A percentile compares a stretch with the other conserved stretches of the same genome.
Conservation (phyloP, 2,113 vertebrate species). For the Archilochus colubris region DNA sequence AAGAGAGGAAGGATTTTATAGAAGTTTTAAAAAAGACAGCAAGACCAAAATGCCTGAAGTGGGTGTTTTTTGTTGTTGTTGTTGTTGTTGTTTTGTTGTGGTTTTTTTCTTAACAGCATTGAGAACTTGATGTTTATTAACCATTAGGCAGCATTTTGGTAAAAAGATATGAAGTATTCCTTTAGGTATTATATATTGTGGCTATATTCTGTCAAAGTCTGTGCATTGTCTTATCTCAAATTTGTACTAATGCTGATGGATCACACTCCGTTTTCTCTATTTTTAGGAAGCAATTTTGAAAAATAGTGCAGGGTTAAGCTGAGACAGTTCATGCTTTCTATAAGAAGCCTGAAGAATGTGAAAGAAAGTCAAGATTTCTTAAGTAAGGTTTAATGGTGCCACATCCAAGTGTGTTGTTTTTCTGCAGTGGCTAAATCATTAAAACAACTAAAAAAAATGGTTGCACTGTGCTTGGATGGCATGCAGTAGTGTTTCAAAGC, state of each 20-base stretch:
- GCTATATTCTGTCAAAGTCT: not conserved
- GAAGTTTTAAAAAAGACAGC: not conserved
- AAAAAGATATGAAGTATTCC: not conserved
- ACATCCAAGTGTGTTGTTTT: constrained; percentile 15
- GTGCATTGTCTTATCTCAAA: not conserved
- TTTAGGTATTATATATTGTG: not conserved
- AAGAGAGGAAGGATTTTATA: not conserved
- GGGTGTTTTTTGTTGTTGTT: not conserved
- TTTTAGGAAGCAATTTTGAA: constrained; percentile 41
- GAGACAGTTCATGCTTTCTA: not conserved
- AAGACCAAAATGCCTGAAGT: not conserved
- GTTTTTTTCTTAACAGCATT: not conserved
- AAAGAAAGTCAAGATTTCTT: constrained; percentile 5
- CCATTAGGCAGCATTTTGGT: not conserved
- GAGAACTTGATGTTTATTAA: not conserved
- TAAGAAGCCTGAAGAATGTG: constrained; percentile 32
- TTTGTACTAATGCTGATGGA: not conserved
- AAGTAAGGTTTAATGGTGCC: not conserved
- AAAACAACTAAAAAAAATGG: constrained; percentile 6
- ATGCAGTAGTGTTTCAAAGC: not conserved
- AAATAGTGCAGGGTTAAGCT: constrained; percentile 33
- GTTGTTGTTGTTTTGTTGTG: too few species aligned
- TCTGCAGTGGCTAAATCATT: not conserved
- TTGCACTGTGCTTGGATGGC: not conserved
- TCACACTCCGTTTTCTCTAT: not conserved